phyloP scores from a whole-genome alignment of 2,797 vertebrate species.

The Epinephelus coioides region DNA sequence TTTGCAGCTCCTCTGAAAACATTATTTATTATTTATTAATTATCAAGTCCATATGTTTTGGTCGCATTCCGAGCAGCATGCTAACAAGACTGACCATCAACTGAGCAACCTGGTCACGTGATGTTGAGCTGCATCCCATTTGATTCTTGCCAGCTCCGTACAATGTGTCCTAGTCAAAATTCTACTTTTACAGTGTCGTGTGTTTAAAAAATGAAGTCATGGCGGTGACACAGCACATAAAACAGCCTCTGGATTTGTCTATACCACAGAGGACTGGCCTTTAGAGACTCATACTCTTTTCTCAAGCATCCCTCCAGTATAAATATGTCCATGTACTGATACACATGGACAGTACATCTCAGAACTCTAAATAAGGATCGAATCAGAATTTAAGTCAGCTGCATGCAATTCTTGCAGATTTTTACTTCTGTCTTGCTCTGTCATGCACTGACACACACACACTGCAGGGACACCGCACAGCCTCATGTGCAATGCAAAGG shows the following conservation, averaged over 20 bases:
- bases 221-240: neutral
- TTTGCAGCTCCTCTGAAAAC: neutral
- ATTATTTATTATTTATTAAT: neutral
- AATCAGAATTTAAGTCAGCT: neutral
- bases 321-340: neutral
- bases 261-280: neutral
- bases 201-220: neutral
- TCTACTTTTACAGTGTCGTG: neutral
- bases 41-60: neutral
- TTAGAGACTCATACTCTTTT: neutral
- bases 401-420: neutral
- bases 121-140: neutral
- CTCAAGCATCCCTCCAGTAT: neutral
- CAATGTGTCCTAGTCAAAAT: neutral
- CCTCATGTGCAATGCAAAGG: neutral
- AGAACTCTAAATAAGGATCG: neutral
- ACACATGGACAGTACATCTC: too few species aligned
- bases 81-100: neutral
- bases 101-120: neutral
- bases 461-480: neutral
- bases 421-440: neutral
- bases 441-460: neutral
- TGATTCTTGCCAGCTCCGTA: too few species aligned
- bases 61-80: neutral
- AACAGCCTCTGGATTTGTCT: neutral